Conservation (phyloP, 1,140 invertebrate species). For the Calephelis nemesis region DNA sequence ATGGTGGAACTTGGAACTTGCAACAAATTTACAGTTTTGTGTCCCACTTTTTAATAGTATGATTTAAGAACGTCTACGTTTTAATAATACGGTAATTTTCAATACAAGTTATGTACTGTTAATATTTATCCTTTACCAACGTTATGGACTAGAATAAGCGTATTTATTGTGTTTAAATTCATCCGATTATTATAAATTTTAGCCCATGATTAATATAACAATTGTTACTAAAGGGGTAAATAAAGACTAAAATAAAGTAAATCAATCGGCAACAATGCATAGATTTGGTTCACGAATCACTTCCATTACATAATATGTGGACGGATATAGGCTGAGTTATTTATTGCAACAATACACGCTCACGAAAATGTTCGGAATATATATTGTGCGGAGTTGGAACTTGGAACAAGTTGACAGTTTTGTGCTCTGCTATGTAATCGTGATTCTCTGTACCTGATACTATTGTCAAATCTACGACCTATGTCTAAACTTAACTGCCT, state of each 20-base stretch:
- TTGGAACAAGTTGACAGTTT: slow-evolving; percentile 4
- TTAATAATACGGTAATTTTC: no score
- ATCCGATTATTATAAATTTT: no score
- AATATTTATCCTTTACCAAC: no score
- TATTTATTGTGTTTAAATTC: no score
- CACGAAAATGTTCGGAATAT: not conserved
- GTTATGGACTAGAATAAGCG: no score
- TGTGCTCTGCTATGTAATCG: not conserved
- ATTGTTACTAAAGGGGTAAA: no score
- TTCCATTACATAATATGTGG: slow-evolving; percentile 10
- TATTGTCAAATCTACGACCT: not conserved
- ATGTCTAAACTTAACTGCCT: not conserved
- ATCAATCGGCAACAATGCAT: not conserved
- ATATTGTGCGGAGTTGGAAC: slow-evolving; percentile 6
- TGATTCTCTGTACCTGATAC: slow-evolving; percentile 5
- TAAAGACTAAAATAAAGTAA: not conserved
- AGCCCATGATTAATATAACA: no score
- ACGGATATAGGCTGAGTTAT: slow-evolving; percentile 13
- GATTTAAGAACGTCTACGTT: no score
- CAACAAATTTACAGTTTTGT: not conserved
- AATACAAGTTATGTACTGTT: no score
- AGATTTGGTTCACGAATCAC: slow-evolving; percentile 12
- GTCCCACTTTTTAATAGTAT: not conserved
- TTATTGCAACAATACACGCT: slow-evolving; percentile 15
- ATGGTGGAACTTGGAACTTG: not conserved